These are phyloP conservation scores for Hecatera dysodea DNA, from an alignment of 2,888 invertebrate species.

Conservation along the genomic window DNA sequence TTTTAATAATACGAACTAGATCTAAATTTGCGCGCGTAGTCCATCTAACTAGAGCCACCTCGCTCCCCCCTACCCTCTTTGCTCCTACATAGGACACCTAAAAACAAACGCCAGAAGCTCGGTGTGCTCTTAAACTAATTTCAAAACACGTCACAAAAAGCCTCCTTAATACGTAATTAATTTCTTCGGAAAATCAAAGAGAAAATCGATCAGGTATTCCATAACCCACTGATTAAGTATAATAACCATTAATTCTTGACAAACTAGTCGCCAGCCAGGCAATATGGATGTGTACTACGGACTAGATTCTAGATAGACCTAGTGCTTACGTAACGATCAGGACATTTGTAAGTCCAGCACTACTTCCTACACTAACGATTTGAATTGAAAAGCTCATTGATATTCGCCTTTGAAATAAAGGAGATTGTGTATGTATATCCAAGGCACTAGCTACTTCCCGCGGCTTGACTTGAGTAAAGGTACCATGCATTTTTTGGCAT, in stretches of 20 bases:
- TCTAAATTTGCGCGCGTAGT: too few relatives aligned
- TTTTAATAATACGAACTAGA: too few relatives aligned
- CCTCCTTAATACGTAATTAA: neutral
- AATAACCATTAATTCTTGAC: constrained; percentile 47
- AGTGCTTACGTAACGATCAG: constrained; percentile 48
- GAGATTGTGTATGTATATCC: neutral
- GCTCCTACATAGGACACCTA: too few relatives aligned
- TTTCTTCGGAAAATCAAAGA: constrained; percentile 40
- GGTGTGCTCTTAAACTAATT: too few relatives aligned
- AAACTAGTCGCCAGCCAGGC: constrained; percentile 33
- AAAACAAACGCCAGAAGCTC: too few relatives aligned
- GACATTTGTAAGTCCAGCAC: constrained; percentile 10
- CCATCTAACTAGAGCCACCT: too few relatives aligned
- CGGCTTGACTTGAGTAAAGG: too few relatives aligned
- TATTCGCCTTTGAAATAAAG: constrained; percentile 18
- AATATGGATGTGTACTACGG: constrained; percentile 28
- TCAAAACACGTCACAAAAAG: neutral
- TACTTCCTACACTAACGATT: constrained; percentile 45
- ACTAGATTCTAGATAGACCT: constrained; percentile 35
- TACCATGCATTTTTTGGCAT: too few relatives aligned
- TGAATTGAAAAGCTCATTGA: constrained; percentile 1
- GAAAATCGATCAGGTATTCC: constrained; percentile 40
- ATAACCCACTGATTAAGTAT: constrained; percentile 53
- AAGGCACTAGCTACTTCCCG: neutral
- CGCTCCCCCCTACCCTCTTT: too few relatives aligned